Evolutionary conservation across 2,113 vertebrate species (phyloP).

Genomic region (Lota lota): DNA sequence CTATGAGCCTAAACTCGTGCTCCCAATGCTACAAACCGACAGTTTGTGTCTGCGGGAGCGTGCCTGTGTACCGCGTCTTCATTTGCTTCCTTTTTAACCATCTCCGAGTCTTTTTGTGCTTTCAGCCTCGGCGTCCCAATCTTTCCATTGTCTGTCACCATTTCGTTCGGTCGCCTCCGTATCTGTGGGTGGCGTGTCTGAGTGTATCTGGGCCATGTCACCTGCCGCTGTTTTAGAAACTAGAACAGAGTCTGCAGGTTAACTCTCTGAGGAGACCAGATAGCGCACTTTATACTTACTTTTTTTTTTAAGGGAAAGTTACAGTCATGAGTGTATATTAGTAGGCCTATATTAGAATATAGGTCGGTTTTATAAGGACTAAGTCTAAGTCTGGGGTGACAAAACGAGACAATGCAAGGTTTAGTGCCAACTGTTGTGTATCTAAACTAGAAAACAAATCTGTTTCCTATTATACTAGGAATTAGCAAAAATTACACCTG

Average conservation of each 20-base stretch:
- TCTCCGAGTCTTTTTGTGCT: slow-evolving; percentile 13
- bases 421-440: neutral
- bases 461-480: no score
- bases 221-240: slow-evolving; percentile 52
- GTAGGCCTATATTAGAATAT: slow-evolving; percentile 32
- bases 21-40: slow-evolving; percentile 19
- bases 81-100: neutral
- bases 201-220: slow-evolving; percentile 58
- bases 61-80: slow-evolving; percentile 8
- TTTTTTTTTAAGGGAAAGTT: slow-evolving; percentile 48
- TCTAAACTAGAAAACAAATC: no score
- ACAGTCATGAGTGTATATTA: slow-evolving; percentile 33
- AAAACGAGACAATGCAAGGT: neutral
- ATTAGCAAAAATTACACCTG: no score
- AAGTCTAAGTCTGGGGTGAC: neutral
- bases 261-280: slow-evolving; percentile 51
- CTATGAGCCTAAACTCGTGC: slow-evolving; percentile 30
- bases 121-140: neutral
- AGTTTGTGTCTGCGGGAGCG: slow-evolving; percentile 7
- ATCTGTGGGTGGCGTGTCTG: slow-evolving; percentile 11
- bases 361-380: neutral
- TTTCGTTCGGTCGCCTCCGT: slow-evolving; percentile 4
- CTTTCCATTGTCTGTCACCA: slow-evolving; percentile 8
- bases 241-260: slow-evolving; percentile 62
- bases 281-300: slow-evolving; percentile 55